phyloP scores from a whole-genome alignment of 2,888 invertebrate genomes.

The Phymatocera aterrima region DNA sequence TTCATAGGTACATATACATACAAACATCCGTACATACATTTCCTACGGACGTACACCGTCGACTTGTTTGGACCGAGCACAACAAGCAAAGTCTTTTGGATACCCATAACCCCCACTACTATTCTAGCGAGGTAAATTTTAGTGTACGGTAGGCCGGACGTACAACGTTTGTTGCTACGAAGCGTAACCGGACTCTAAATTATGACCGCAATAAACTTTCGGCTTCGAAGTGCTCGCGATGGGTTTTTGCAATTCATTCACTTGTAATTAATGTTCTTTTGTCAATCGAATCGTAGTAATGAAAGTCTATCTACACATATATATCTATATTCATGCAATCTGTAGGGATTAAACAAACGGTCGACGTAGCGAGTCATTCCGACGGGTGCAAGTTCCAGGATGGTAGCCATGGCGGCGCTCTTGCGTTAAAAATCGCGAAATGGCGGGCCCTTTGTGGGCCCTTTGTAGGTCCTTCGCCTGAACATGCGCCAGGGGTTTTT shows the following conservation, averaged over 20 bases:
- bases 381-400: no score
- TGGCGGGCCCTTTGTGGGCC: constrained; percentile 66
- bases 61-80: constrained; percentile 16
- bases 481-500: constrained; percentile 67
- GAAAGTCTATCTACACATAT: background rate
- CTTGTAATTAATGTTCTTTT: constrained; percentile 2
- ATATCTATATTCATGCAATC: background rate
- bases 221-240: background rate
- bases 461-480: constrained; percentile 56
- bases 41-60: background rate
- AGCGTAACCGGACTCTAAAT: constrained; percentile 11
- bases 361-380: constrained; percentile 23
- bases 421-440: constrained; percentile 53
- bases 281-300: constrained; percentile 1
- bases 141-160: constrained; percentile 32
- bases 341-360: constrained; percentile 35
- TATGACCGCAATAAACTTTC: background rate
- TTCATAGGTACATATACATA: background rate
- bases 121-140: constrained; percentile 8
- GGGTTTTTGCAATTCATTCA: constrained; percentile 6
- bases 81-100: constrained; percentile 6
- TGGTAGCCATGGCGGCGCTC: constrained; percentile 28
- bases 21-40: background rate
- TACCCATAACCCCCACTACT: background rate
- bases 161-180: constrained; percentile 27